Conservation (phyloP, 2,113 vertebrate genomes). For the human (Homo sapiens) region GRCh38 chr3:174024501-174025000, state of each 20-base stretch:
- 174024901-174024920: constrained; percentile 14
- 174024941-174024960: not conserved
- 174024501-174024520: not conserved
- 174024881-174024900: constrained; percentile 11
- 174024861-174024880: not conserved
- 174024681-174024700: not conserved
- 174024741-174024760: not conserved
- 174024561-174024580: not conserved
- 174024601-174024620: not conserved
- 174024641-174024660: not conserved
- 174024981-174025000: not conserved
- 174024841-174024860: not conserved
- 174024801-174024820: not conserved
- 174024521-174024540: constrained; percentile 30
- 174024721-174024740: not conserved
- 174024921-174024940: constrained; percentile 14
- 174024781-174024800: not conserved
- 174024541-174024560: not conserved
- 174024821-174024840: not conserved
- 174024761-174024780: not conserved
- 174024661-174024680: not conserved
- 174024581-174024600: not conserved
- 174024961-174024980: not conserved
- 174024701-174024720: not conserved
- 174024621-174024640: not conserved